Conservation (phyloP, 2,797 vertebrate genomes). For the Podarcis lilfordi region DNA sequence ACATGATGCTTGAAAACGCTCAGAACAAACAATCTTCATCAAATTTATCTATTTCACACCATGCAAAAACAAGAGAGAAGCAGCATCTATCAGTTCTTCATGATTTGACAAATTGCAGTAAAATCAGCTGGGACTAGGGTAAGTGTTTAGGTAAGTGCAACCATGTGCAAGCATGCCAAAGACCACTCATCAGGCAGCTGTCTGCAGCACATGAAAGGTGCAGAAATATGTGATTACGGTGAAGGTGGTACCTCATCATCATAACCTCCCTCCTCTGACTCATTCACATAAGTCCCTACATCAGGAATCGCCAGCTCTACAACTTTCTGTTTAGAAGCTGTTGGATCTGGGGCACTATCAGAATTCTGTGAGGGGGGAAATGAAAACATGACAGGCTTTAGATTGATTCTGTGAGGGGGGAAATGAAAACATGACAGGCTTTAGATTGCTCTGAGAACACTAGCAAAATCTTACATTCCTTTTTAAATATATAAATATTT, state of each 20-base stretch:
- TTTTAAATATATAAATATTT: no score
- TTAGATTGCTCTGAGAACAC: not conserved
- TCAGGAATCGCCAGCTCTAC: constrained; percentile 95
- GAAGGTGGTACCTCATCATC: constrained; percentile 94
- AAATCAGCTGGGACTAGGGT: constrained; percentile 34
- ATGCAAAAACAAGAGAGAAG: constrained; percentile 65
- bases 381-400: constrained; percentile 18
- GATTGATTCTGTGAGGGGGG: constrained; percentile 69
- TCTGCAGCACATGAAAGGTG: constrained; percentile 66
- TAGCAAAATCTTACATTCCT: not conserved
- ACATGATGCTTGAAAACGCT: not conserved
- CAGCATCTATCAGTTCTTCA: constrained; percentile 22
- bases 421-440: constrained; percentile 29
- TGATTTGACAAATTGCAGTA: constrained; percentile 11
- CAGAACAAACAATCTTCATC: constrained; percentile 39
- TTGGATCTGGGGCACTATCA: constrained; percentile 78
- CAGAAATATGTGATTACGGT: constrained; percentile 58
- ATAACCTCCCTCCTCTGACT: constrained; percentile 96
- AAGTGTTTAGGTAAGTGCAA: constrained; percentile 65
- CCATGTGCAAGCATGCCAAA: constrained; percentile 73
- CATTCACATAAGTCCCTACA: constrained; percentile 94
- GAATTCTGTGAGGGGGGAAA: constrained; percentile 73
- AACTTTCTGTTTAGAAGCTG: constrained; percentile 85
- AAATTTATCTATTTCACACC: constrained; percentile 29
- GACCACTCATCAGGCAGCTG: constrained; percentile 64